Evolutionary conservation across 1,140 invertebrate genomes (phyloP), one percentile per base, ranked within the genome.

Genomic region (Choristoneura fumiferana): DNA sequence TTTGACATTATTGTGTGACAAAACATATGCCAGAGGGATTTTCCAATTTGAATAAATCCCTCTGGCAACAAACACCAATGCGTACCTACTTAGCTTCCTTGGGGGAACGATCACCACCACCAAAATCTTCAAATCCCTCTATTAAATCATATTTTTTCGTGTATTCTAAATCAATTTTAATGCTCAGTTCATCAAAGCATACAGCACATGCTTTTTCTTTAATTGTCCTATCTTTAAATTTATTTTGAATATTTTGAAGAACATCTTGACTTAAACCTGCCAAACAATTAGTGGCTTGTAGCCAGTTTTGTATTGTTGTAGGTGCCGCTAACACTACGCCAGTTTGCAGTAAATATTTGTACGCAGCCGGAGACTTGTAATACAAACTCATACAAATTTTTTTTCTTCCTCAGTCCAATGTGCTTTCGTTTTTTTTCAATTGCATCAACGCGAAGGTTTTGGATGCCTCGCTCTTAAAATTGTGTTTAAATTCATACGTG

Each of bases 101-200:
- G 8, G 13, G 8, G 34, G 1, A 17, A 1, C 61, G 17, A 36
- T 63, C 49, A 33, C 61, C 61, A 22, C 29, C 56, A 40, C 61
- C 56, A 63, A 63, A 58, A 63, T 63, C 56, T 63, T 63, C 61
- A 58, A 63, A 63, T 22, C 61, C 61, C 18, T 63, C 55, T 12
- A 63, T 58, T 13, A 63, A 36, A 58, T 58, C 61, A 58, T 54
- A 63, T 58, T 63, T 63, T 9, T 43, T 58, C 14, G 61, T 58
- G 18, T 58, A 63, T 58, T 63, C 61, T 38, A 63, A 55, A 58
- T 55, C 29, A 58, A 34, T 5, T 56, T 54, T 63, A 14, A 63
- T 63, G 34, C 49, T 43, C 61, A 63, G 58, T 58, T 63, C 45
- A 45, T 58, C 61, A 54, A 63, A 58, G 29, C 61, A 63, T 35